These are phyloP conservation scores for Phataginus tricuspis DNA, from an alignment of 2,797 vertebrate species.

Conservation along the genomic window DNA sequence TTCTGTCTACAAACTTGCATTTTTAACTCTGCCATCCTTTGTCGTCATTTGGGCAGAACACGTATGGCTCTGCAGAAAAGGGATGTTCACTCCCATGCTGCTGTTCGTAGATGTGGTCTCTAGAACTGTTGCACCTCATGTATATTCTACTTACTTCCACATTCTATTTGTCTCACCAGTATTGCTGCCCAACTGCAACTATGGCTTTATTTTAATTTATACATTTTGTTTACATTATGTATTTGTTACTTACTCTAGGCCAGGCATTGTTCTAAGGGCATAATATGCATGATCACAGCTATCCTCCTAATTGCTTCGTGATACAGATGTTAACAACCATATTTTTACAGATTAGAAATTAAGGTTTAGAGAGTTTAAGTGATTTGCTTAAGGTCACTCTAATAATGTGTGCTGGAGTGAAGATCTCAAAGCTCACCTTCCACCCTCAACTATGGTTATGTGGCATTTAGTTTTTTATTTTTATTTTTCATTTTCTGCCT, in stretches of 20 bases:
- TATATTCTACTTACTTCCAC: neutral
- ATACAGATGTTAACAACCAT: neutral
- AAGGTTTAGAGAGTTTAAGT: neutral
- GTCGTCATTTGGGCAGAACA: neutral
- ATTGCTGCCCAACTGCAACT: neutral
- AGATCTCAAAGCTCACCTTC: neutral
- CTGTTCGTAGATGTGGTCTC: neutral
- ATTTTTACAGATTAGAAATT: neutral
- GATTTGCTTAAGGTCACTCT: neutral
- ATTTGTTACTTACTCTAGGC: neutral
- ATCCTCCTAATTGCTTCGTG: neutral
- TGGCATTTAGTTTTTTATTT: neutral
- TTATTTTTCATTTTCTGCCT: neutral
- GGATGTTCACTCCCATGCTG: neutral
- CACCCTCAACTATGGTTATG: neutral
- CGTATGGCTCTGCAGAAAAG: neutral
- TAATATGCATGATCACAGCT: neutral
- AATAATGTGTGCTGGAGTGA: neutral
- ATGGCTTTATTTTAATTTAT: constrained; percentile 28
- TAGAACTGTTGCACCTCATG: neutral
- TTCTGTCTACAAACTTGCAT: neutral
- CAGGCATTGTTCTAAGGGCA: neutral
- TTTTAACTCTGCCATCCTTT: neutral
- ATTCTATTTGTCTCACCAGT: neutral
- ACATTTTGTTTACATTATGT: too few species aligned